A percentile compares a stretch with the other conserved stretches of the same genome.
Conservation (phyloP, 2,797 vertebrate species). For the Spatula clypeata region DNA sequence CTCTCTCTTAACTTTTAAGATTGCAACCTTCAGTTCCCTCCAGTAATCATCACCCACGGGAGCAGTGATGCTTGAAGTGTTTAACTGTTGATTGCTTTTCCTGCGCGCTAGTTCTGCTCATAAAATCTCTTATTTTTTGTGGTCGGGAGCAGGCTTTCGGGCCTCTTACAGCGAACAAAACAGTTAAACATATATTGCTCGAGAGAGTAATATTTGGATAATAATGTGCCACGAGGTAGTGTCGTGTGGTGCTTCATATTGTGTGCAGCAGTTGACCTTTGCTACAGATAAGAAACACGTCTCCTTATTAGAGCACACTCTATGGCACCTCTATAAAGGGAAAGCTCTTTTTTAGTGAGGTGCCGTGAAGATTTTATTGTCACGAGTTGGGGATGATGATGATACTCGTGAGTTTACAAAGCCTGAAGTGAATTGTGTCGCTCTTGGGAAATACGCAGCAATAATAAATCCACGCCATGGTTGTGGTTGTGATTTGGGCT, state of each 20-base stretch:
- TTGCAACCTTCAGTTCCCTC: slow-evolving; percentile 24
- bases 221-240: slow-evolving; percentile 33
- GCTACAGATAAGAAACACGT: background rate
- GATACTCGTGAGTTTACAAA: background rate
- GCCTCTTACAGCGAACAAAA: slow-evolving; percentile 34
- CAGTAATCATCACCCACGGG: background rate
- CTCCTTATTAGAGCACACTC: background rate
- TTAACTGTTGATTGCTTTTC: slow-evolving; percentile 50
- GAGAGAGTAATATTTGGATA: slow-evolving; percentile 57
- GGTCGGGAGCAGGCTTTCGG: slow-evolving; percentile 50
- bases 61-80: background rate
- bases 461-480: background rate
- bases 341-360: background rate
- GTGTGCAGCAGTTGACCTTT: slow-evolving; percentile 61
- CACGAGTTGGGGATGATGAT: background rate
- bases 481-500: background rate
- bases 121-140: slow-evolving; percentile 42
- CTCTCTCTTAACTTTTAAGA: background rate
- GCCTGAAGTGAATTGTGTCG: background rate
- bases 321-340: background rate
- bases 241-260: background rate
- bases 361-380: slow-evolving; percentile 26
- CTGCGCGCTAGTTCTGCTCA: background rate
- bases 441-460: slow-evolving; percentile 13
- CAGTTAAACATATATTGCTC: slow-evolving; percentile 52